A percentile compares a stretch with the other conserved stretches of the same genome.
phyloP scores from a whole-genome alignment of 2,888 invertebrate genomes.

The Epinotia ramella region DNA sequence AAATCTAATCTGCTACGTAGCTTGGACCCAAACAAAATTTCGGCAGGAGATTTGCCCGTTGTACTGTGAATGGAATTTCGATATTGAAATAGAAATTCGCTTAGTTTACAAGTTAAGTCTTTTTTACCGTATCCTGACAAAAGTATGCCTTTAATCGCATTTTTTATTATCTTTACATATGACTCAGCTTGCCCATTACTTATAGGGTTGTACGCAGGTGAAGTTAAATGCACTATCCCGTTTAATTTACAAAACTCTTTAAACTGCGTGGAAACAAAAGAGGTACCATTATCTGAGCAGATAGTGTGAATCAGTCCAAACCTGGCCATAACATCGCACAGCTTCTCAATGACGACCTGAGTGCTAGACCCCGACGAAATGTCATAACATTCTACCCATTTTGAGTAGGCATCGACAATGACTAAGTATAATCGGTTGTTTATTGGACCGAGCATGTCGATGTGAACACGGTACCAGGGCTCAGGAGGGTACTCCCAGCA shows the following conservation, averaged over 20 bases:
- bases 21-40: not conserved
- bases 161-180: constrained; percentile 11
- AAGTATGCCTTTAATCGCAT: not conserved
- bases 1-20: constrained; percentile 8
- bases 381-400: too few species aligned
- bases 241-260: constrained; percentile 4
- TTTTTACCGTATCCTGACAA: not conserved
- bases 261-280: constrained; percentile 4
- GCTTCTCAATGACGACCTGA: not conserved
- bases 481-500: constrained; percentile 8
- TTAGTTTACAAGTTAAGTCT: not conserved
- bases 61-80: constrained; percentile 10
- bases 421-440: not conserved
- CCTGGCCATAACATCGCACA: constrained; percentile 9
- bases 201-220: constrained; percentile 8
- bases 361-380: not conserved
- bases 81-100: not conserved
- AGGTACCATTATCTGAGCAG: constrained; percentile 6
- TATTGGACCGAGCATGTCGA: constrained; percentile 5
- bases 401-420: too few species aligned
- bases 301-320: constrained; percentile 10
- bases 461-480: constrained; percentile 2
- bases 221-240: constrained; percentile 9
- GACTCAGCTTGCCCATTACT: not conserved
- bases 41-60: constrained; percentile 5